Conservation (phyloP, 2,113 vertebrate genomes). For the Centropus unirufus region DNA sequence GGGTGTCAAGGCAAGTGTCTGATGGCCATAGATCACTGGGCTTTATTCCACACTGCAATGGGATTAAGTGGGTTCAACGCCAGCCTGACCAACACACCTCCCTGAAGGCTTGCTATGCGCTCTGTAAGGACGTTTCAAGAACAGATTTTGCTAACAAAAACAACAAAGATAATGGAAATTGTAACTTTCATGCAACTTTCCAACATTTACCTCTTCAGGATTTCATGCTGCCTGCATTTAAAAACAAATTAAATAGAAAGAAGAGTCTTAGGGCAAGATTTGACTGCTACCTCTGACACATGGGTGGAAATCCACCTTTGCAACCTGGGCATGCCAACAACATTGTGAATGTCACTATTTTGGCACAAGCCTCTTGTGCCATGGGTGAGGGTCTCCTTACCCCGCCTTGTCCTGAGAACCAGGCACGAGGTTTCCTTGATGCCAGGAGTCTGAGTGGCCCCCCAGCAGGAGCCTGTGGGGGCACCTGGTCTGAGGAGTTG, state of each 20-base stretch:
- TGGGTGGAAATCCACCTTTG: accelerated
- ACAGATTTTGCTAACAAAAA: background rate
- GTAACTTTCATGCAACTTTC: background rate
- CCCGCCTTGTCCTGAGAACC: background rate
- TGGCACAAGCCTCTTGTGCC: background rate
- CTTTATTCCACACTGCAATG: background rate
- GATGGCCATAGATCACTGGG: background rate
- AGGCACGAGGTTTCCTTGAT: background rate
- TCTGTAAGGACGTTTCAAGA: background rate
- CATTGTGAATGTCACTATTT: accelerated
- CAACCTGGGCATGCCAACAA: background rate
- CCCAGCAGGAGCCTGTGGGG: background rate
- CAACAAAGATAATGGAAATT: background rate
- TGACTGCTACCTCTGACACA: background rate
- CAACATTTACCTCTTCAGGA: background rate
- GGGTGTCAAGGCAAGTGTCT: background rate
- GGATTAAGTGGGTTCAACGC: background rate
- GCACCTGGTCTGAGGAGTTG: accelerated
- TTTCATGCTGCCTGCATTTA: background rate
- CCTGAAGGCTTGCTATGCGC: background rate
- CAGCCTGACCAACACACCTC: accelerated
- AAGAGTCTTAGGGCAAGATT: background rate
- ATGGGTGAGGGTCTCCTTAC: background rate
- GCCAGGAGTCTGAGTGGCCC: accelerated
- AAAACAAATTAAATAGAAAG: background rate